These are phyloP conservation scores for Zygothrica quintamaculata DNA, from an alignment of 2,888 invertebrate genomes.

Conservation along the genomic window DNA sequence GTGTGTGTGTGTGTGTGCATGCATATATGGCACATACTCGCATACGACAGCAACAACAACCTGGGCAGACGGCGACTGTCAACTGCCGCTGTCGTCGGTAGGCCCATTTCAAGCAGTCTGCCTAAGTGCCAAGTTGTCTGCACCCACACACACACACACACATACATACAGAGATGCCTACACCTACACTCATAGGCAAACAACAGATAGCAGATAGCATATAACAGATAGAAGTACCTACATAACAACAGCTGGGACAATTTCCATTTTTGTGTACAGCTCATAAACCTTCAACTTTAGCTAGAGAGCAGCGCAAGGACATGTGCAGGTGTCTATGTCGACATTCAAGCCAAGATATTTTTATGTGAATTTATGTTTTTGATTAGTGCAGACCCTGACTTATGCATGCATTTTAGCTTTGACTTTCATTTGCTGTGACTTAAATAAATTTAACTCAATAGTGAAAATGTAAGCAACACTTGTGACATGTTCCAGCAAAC, in stretches of 20 bases:
- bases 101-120: conserved; percentile 74
- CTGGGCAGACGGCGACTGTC: conserved; percentile 49
- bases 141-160: conserved; percentile 11
- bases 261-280: conserved; percentile 78
- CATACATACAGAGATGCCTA: conserved; percentile 1
- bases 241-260: conserved; percentile 62
- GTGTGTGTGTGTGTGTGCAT: too few species aligned
- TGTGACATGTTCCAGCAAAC: conserved; percentile 22
- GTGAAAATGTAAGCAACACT: conserved; percentile 4
- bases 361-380: conserved; percentile 80
- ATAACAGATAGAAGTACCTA: not conserved
- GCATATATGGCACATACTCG: conserved; percentile 24
- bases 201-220: conserved; percentile 21
- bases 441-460: conserved; percentile 62
- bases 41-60: conserved; percentile 14
- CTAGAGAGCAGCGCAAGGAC: conserved; percentile 60
- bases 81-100: conserved; percentile 62
- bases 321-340: conserved; percentile 65
- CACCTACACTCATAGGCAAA: conserved; percentile 10
- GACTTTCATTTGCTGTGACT: conserved; percentile 51
- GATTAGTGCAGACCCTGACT: conserved; percentile 74
- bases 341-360: conserved; percentile 51
- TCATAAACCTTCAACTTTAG: conserved; percentile 79
- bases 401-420: conserved; percentile 68
- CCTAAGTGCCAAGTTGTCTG: conserved; percentile 67